A percentile compares a stretch with the other conserved stretches of the same genome.
Evolutionary conservation across 1,140 invertebrate genomes (phyloP).

Genomic region (Aleiodes sp.): DNA sequence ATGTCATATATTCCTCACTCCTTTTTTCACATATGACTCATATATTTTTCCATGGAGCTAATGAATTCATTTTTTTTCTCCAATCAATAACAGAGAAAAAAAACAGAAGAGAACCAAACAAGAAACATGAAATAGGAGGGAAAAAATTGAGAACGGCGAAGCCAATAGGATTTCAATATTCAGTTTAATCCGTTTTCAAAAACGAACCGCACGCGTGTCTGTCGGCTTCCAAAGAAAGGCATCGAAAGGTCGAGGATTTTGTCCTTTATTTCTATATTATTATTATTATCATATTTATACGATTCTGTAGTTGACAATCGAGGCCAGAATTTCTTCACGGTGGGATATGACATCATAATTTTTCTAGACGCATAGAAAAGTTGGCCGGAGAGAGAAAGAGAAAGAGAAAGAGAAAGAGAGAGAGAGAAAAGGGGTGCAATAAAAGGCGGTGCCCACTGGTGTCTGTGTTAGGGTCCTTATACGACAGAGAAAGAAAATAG

Average conservation of each 20-base stretch:
- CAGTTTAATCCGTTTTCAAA: constrained; percentile 15
- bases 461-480: neutral
- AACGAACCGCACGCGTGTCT: neutral
- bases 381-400: neutral
- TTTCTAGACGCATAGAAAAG: constrained; percentile 20
- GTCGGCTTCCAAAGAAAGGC: constrained; percentile 8
- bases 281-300: too few relatives aligned
- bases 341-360: constrained; percentile 46
- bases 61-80: neutral
- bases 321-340: constrained; percentile 10
- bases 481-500: constrained; percentile 46
- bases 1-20: too few relatives aligned
- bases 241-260: constrained; percentile 6
- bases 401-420: neutral
- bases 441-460: constrained; percentile 2
- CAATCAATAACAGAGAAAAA: neutral
- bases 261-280: neutral
- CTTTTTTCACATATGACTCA: too few relatives aligned
- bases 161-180: constrained; percentile 1
- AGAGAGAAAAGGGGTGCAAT: neutral
- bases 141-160: neutral
- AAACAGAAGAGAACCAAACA: neutral
- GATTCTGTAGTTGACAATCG: constrained; percentile 16
- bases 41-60: too few relatives aligned
- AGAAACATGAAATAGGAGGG: neutral